Evolutionary conservation across 1,140 invertebrate species (phyloP).

Genomic region (Diprion similis): DNA sequence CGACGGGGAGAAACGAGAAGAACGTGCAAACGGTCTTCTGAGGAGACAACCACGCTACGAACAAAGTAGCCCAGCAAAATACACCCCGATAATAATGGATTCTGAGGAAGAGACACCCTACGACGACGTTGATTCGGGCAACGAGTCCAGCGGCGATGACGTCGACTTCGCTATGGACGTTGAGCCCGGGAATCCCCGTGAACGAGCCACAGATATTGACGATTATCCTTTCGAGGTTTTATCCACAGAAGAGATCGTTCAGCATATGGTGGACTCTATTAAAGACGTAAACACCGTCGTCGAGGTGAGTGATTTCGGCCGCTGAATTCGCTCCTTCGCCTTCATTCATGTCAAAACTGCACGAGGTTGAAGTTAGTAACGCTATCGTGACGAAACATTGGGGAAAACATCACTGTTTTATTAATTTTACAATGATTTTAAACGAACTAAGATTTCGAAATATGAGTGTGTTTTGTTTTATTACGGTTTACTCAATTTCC

Average conservation of each 20-base stretch:
- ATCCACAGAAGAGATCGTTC: slow-evolving; percentile 94
- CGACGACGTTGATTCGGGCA: slow-evolving; percentile 89
- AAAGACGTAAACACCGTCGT: slow-evolving; percentile 92
- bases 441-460: too few species aligned
- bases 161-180: slow-evolving; percentile 92
- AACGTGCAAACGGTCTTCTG: too few species aligned
- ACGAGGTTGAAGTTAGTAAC: too few species aligned
- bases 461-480: too few species aligned
- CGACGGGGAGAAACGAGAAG: too few species aligned
- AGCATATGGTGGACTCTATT: slow-evolving; percentile 96
- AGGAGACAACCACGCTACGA: too few species aligned
- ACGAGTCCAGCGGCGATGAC: slow-evolving; percentile 91
- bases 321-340: too few species aligned
- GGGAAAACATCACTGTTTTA: too few species aligned
- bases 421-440: too few species aligned
- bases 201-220: slow-evolving; percentile 81
- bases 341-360: slow-evolving; percentile 6
- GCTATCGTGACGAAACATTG: too few species aligned
- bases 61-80: too few species aligned
- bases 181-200: slow-evolving; percentile 77
- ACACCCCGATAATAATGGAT: slow-evolving; percentile 71
- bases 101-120: slow-evolving; percentile 86
- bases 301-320: slow-evolving; percentile 68
- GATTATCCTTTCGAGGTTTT: slow-evolving; percentile 95
- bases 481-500: too few species aligned